A percentile compares a stretch with the other conserved stretches of the same genome.
Conservation (phyloP, 2,888 invertebrate species). For the Acanthosepion pharaonis region DNA sequence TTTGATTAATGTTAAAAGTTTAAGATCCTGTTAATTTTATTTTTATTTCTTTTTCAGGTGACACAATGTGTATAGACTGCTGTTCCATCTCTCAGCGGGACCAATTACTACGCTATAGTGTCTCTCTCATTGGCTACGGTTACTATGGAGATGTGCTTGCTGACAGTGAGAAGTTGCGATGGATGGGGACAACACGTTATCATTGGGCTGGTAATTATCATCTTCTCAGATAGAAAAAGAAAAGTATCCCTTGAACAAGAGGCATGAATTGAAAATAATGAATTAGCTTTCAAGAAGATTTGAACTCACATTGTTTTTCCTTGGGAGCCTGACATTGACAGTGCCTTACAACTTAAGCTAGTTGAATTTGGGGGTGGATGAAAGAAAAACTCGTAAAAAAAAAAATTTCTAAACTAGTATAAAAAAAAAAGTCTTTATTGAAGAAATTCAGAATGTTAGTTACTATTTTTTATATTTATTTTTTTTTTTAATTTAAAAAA, state of each 20-base stretch:
- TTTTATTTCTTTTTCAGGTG: slow-evolving; percentile 76
- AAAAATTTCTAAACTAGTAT: too few species aligned
- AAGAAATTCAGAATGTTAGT: too few species aligned
- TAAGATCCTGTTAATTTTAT: background rate
- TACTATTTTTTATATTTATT: too few species aligned
- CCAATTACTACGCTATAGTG: slow-evolving; percentile 81
- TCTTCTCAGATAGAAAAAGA: background rate
- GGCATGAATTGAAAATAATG: background rate
- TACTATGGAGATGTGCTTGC: slow-evolving; percentile 88
- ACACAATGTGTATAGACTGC: slow-evolving; percentile 83
- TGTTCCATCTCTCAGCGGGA: slow-evolving; percentile 82
- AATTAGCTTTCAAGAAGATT: too few species aligned
- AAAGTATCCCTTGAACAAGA: background rate
- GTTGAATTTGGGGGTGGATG: too few species aligned
- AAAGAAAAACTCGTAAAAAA: too few species aligned
- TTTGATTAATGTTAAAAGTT: too few species aligned
- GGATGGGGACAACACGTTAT: slow-evolving; percentile 90
- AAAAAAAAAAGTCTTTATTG: too few species aligned
- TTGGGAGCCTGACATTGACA: too few species aligned
- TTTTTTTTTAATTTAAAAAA: too few species aligned
- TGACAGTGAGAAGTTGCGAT: slow-evolving; percentile 86
- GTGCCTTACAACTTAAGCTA: too few species aligned
- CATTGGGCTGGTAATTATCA: slow-evolving; percentile 81
- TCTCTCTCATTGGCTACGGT: slow-evolving; percentile 87
- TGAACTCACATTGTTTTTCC: too few species aligned